Base-by-base conservation (phyloP, 2,888 invertebrate species). In the Sarcophaga variegata region DNA sequence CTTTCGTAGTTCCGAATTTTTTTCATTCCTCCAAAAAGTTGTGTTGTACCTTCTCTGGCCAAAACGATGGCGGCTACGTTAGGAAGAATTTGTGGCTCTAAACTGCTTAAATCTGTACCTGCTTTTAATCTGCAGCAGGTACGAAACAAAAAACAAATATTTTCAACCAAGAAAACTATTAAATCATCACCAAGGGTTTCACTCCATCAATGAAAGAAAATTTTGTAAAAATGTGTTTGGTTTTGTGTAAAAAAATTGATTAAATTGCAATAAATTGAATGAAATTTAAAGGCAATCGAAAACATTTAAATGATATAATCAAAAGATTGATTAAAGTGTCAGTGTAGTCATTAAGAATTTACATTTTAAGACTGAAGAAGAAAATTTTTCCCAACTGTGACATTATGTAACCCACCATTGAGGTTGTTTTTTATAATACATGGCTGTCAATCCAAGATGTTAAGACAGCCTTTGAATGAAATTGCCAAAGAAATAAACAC, bases 41-140 rank as follows among this genome's bases (percentile, higher is more conserved):
- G 85, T 89, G 85, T 90, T 90, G 89, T 90, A 89, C 89, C 89
- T 89, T 89, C 91, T 91, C 91, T 95, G 95, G 97, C 96, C 95
- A 97, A 97, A 97, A 97, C 96, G 95, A 97, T 97, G 97, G 97
- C 97, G 95, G 97, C 97, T 94, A 95, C 96, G 94, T 96, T 97
- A 94, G 96, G 97, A 95, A 96, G 97, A 95, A 96, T 97, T 95
- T 97, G 96, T 95, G 96, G 96, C 94, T 96, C 96, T 93, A 96
- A 96, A 94, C 95, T 97, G 94, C 95, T 97, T 93, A 97, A 96
- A 95, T 95, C 96, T 91, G 95, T 95, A 94, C 95, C 95, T 94
- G 94, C 94, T 91, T 90, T 95, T 92, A 94, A 95, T 92, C 94
- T 95, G 92, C 95, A 95, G 94, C 97, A 97, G 96, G 97, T 93